phyloP scores from a whole-genome alignment of 2,888 invertebrate genomes.

The Lasioglossum morio region DNA sequence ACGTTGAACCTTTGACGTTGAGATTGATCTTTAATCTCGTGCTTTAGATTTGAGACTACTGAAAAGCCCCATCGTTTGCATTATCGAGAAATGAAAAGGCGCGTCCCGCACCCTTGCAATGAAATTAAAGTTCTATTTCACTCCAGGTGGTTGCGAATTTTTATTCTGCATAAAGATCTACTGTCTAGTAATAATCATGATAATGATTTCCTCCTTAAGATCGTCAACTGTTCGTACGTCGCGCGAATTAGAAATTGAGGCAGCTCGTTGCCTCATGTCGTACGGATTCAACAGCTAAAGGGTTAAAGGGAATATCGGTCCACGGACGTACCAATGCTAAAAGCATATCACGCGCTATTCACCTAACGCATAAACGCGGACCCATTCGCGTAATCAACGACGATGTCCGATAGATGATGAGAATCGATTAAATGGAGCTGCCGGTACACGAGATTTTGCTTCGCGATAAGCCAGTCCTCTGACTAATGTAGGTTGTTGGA shows the following conservation, averaged over 20 bases:
- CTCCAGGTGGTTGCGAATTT: too few species aligned
- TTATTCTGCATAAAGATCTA: too few species aligned
- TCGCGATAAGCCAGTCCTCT: background rate
- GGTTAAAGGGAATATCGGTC: background rate
- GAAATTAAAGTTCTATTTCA: too few species aligned
- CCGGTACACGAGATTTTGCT: background rate
- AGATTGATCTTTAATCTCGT: too few species aligned
- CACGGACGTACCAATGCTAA: background rate
- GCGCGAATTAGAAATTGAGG: background rate
- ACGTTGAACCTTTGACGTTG: too few species aligned
- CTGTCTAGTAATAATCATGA: too few species aligned
- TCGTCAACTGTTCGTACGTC: background rate
- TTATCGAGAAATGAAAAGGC: too few species aligned
- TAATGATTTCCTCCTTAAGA: too few species aligned
- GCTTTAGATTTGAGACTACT: too few species aligned
- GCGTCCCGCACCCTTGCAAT: too few species aligned
- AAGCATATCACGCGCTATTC: background rate
- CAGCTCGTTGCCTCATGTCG: background rate
- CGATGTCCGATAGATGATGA: background rate
- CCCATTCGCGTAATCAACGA: background rate
- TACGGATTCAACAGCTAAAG: background rate
- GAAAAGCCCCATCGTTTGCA: too few species aligned
- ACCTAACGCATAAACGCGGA: background rate
- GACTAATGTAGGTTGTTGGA: too few species aligned
- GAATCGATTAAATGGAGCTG: background rate